Percentiles rank a stretch among this genome's conserved stretches.
phyloP scores from a whole-genome alignment of 2,797 vertebrate species.

The Mustela erminea region DNA sequence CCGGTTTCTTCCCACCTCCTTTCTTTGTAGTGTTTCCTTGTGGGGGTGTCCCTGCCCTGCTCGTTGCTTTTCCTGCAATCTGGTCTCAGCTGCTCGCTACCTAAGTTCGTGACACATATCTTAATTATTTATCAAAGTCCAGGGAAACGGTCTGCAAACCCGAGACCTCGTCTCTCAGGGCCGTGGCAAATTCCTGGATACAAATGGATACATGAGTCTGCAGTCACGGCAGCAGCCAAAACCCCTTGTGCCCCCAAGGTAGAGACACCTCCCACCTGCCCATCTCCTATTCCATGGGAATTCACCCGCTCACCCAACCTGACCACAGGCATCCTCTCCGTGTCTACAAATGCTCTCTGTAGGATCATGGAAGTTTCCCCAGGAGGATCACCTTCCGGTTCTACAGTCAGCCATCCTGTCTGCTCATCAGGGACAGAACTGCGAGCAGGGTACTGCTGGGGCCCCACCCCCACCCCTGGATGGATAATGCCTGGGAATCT shows the following conservation, averaged over 20 bases:
- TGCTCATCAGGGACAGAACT: background rate
- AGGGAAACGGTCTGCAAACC: background rate
- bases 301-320: background rate
- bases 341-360: background rate
- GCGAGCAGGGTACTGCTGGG: background rate
- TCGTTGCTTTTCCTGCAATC: background rate
- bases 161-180: no score
- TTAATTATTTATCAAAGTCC: background rate
- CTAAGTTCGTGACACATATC: background rate
- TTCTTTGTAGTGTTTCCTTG: background rate
- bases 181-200: background rate
- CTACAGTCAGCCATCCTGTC: background rate
- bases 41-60: rapidly evolving
- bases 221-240: background rate
- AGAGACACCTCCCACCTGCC: rapidly evolving
- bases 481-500: background rate
- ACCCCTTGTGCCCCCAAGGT: background rate
- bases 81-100: background rate
- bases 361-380: background rate
- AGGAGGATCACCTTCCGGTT: background rate
- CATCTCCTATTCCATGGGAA: background rate
- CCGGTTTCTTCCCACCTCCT: background rate
- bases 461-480: background rate
- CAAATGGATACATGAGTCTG: background rate
- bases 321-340: background rate